Conservation (phyloP, 2,888 invertebrate genomes). For the Lasioglossum figueresi region DNA sequence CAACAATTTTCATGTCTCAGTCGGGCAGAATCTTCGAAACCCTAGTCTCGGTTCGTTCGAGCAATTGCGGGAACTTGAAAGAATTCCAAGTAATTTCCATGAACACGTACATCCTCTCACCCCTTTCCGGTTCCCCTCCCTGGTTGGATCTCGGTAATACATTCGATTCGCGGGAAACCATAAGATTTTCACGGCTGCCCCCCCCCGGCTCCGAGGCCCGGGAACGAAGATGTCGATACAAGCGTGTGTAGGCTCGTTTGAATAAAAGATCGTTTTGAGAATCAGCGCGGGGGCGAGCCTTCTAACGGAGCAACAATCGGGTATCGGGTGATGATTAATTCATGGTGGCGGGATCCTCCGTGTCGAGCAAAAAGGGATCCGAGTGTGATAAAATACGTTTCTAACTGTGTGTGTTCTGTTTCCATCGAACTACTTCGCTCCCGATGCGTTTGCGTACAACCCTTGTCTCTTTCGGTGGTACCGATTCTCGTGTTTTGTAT, state of each 20-base stretch:
- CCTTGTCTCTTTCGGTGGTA: slow-evolving; percentile 11
- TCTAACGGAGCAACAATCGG: slow-evolving; percentile 69
- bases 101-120: slow-evolving; percentile 24
- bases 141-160: slow-evolving; percentile 41
- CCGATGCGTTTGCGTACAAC: neutral
- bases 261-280: slow-evolving; percentile 75
- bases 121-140: neutral
- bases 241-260: slow-evolving; percentile 60
- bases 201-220: slow-evolving; percentile 8
- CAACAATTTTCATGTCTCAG: neutral
- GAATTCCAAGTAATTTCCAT: slow-evolving; percentile 62
- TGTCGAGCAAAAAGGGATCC: slow-evolving; percentile 55
- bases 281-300: slow-evolving; percentile 56
- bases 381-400: slow-evolving; percentile 66
- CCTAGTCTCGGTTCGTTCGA: neutral
- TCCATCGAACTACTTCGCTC: neutral
- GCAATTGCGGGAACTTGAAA: slow-evolving; percentile 39
- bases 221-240: slow-evolving; percentile 54
- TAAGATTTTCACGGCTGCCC: slow-evolving; percentile 47
- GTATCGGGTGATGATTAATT: slow-evolving; percentile 77
- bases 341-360: slow-evolving; percentile 68
- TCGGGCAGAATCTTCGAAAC: neutral
- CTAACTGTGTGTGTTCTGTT: slow-evolving; percentile 52
- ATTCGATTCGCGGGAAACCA: slow-evolving; percentile 61
- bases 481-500: neutral